Evolutionary conservation across 2,113 vertebrate species (phyloP), one percentile per base, ranked within the genome.

Genomic region (Hippopotamus amphibius): DNA sequence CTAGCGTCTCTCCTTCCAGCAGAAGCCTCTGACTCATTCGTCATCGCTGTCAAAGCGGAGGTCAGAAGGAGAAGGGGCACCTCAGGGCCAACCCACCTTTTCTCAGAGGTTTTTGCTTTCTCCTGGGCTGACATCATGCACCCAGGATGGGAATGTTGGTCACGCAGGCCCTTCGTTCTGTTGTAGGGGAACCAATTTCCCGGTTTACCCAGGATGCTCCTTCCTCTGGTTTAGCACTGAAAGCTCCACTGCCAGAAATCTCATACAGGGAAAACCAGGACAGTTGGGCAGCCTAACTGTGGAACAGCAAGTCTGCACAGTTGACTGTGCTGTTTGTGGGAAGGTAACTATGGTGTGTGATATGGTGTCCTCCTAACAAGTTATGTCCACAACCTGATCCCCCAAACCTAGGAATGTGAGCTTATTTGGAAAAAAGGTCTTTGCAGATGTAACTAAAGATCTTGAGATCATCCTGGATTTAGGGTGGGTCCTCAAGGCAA

Each of bases 21-120:
- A 79, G 19, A 21, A 82, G 69, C 90, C 33, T 1, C 0, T 85
- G 88, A 95, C 77, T 98, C 94, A 95, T 8, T 28, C 57, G 79
- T 82, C 80, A 74, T 59, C 88, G n/a, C 72, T 90, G 68, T 83
- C 98, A 97, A 93, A 92, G 57, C 95, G 97, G 81, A 98, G n/a
- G 77, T 94, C 65, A 14, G 13, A 95, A 84, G 86, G 93, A 96
- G 96, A 93, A 96, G 77, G 41, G 65, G 61, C 65, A 95, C 50
- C 48, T 97, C 48, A 68, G 7, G 71, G 66, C 57, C 72, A 94
- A 55, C 8, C 43, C 30, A 9, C 50, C 26, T 59, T 74, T 50
- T 61, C 77, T 72, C 65, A 15, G 15, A 55, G 53, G 17, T 12
- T 21, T 76, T 84, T 66, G 48, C 48, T 77, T 93, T 61, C 66